A percentile compares a stretch with the other conserved stretches of the same genome.
phyloP scores from a whole-genome alignment of 2,888 invertebrate species.

The Poecilus cupreus region DNA sequence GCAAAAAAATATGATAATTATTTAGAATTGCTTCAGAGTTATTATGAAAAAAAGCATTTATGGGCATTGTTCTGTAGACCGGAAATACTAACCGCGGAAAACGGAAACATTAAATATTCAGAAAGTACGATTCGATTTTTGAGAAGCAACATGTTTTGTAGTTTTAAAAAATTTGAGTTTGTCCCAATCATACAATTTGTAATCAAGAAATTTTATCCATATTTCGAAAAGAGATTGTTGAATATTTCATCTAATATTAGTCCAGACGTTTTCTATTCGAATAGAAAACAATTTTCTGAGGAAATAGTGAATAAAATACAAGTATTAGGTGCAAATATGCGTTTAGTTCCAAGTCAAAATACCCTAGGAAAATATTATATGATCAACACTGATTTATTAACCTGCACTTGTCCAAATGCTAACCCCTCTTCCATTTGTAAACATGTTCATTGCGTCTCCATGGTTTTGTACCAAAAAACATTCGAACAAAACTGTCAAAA shows the following conservation, averaged over 20 bases:
- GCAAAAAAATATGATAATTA: conserved; percentile 6
- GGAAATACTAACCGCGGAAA: neutral
- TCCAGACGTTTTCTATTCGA: neutral
- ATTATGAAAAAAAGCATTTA: neutral
- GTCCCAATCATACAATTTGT: neutral
- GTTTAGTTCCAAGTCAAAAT: neutral
- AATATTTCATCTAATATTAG: neutral
- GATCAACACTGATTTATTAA: conserved; percentile 19
- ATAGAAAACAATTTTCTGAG: neutral
- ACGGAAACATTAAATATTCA: neutral
- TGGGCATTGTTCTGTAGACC: neutral
- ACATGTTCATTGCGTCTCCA: neutral
- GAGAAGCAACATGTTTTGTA: neutral
- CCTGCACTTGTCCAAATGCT: conserved; percentile 22
- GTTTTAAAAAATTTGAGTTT: neutral
- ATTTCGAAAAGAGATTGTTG: neutral
- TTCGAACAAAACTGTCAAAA: conserved; percentile 3
- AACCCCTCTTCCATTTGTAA: conserved; percentile 9
- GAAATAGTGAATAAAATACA: neutral
- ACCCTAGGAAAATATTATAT: neutral
- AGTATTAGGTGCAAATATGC: neutral
- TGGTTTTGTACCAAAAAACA: neutral
- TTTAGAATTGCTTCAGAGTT: neutral
- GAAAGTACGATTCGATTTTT: conserved; percentile 21
- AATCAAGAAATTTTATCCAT: neutral